Conservation (phyloP, 2,888 invertebrate genomes). For the Pseudolycoriella hygida region DNA sequence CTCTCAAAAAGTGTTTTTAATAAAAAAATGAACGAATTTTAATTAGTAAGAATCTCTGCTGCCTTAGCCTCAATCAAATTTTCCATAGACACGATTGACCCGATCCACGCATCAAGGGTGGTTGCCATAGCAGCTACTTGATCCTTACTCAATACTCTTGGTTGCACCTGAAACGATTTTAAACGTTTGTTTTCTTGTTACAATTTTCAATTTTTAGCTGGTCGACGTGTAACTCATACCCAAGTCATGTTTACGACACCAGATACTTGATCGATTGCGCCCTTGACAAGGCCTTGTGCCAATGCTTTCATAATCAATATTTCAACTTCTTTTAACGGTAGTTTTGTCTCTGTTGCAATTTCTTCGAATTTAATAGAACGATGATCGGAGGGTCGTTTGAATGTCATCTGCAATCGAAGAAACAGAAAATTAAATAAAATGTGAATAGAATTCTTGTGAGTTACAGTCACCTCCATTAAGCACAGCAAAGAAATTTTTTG, state of each 20-base stretch:
- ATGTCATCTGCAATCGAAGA: constrained; percentile 62
- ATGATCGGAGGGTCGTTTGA: constrained; percentile 78
- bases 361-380: constrained; percentile 76
- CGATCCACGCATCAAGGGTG: constrained; percentile 28
- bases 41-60: constrained; percentile 29
- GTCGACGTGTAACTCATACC: constrained; percentile 25
- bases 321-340: constrained; percentile 78
- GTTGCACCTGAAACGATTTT: too few species aligned
- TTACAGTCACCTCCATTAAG: constrained; percentile 86
- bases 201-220: not conserved
- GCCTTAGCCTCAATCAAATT: constrained; percentile 29
- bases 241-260: constrained; percentile 50
- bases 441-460: too few species aligned
- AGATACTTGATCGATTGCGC: constrained; percentile 84
- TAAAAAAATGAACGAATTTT: constrained; percentile 9
- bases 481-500: constrained; percentile 92
- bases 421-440: too few species aligned
- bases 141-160: constrained; percentile 44
- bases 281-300: constrained; percentile 82
- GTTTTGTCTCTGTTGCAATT: constrained; percentile 69
- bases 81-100: constrained; percentile 28
- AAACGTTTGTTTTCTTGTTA: too few species aligned
- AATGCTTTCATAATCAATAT: constrained; percentile 94
- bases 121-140: constrained; percentile 28
- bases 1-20: not conserved